Evolutionary conservation across 37 sponge, comb jelly and placozoan species (phyloP).

Genomic region (Chondrosia reniformis): DNA sequence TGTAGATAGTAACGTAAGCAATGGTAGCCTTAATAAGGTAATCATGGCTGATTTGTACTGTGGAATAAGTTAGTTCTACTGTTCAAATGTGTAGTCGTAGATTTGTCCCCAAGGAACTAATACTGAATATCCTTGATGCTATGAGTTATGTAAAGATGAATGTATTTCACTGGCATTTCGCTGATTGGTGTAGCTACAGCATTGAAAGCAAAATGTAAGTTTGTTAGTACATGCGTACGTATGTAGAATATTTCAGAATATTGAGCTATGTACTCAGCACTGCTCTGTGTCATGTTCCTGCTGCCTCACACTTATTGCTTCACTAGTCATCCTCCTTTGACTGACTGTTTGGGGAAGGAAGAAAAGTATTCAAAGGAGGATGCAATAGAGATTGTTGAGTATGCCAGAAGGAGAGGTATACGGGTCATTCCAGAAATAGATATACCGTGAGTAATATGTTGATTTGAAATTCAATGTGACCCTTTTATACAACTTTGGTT

Average conservation of each 20-base stretch:
- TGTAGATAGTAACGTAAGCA: too few relatives aligned
- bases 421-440: slow-evolving; percentile 44
- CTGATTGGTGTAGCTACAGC: slow-evolving; percentile 27
- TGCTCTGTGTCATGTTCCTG: too few relatives aligned
- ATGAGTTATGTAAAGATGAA: slow-evolving; percentile 55
- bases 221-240: too few relatives aligned
- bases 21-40: too few relatives aligned
- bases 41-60: too few relatives aligned
- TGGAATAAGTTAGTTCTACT: too few relatives aligned
- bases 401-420: slow-evolving; percentile 36
- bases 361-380: slow-evolving; percentile 24
- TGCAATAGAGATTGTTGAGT: slow-evolving; percentile 16
- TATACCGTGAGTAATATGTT: slow-evolving; percentile 26
- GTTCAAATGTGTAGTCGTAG: not conserved
- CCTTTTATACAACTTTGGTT: too few relatives aligned
- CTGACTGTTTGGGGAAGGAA: not conserved
- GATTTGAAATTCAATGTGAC: not conserved
- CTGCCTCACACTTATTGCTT: too few relatives aligned
- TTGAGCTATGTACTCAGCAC: too few relatives aligned
- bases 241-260: too few relatives aligned
- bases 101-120: slow-evolving; percentile 12
- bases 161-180: slow-evolving; percentile 38
- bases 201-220: slow-evolving; percentile 30
- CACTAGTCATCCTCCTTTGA: slow-evolving; percentile 33
- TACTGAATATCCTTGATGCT: slow-evolving; percentile 32